phyloP scores from a whole-genome alignment of 2,888 invertebrate species.

The Melipona beecheii region DNA sequence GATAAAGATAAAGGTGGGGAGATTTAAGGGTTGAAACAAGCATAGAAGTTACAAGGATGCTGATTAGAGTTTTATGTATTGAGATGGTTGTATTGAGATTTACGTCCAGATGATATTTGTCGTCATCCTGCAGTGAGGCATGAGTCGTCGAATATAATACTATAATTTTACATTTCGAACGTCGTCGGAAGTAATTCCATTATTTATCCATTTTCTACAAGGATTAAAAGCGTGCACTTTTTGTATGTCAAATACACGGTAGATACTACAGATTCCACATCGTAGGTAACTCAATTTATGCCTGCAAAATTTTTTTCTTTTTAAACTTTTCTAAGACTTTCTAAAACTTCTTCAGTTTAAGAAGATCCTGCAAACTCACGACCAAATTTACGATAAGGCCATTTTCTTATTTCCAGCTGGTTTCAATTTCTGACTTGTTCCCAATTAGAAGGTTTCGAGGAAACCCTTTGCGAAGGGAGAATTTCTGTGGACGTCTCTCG shows the following conservation, averaged over 20 bases:
- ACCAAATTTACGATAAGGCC: neutral
- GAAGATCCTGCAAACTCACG: neutral
- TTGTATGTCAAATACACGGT: too few relatives aligned
- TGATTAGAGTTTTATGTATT: neutral
- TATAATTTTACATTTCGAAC: neutral
- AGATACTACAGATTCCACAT: neutral
- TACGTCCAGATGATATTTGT: neutral
- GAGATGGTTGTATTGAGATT: neutral
- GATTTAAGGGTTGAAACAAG: neutral
- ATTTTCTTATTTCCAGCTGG: too few relatives aligned
- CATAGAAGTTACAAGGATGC: neutral
- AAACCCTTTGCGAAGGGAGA: slow-evolving; percentile 42
- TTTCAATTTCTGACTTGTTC: neutral
- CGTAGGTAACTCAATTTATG: neutral
- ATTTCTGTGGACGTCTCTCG: slow-evolving; percentile 42
- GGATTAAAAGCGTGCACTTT: too few relatives aligned
- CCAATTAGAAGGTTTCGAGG: slow-evolving; percentile 18
- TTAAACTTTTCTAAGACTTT: neutral
- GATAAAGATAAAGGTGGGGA: neutral
- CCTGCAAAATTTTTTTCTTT: neutral
- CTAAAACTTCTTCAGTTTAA: neutral
- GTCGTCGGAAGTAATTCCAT: too few relatives aligned
- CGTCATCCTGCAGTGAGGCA: neutral
- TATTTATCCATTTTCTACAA: too few relatives aligned
- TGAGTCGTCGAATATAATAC: neutral